These are phyloP conservation scores for Papio anubis DNA, from an alignment of 2,113 vertebrate genomes.

Conservation along the genomic window DNA sequence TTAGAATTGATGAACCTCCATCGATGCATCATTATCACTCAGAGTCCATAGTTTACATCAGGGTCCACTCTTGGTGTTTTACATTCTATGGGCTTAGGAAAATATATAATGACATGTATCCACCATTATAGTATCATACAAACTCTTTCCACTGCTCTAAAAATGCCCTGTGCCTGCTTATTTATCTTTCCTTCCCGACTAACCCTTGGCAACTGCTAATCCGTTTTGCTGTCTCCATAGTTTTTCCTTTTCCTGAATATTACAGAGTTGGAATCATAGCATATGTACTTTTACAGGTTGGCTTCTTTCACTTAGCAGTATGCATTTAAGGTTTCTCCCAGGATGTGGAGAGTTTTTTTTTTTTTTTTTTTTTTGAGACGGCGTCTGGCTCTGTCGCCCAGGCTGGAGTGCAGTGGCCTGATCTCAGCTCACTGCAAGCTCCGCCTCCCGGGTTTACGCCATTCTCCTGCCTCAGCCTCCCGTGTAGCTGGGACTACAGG, in stretches of 20 bases:
- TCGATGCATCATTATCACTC: too few species aligned
- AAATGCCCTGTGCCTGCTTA: not conserved
- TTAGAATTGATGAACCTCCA: not conserved
- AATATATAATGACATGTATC: not conserved
- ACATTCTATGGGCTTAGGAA: not conserved
- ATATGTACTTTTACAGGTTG: not conserved
- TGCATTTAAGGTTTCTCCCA: not conserved
- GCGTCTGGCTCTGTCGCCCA: too few species aligned
- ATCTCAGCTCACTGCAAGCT: too few species aligned
- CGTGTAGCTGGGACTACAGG: too few species aligned
- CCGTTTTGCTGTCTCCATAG: not conserved
- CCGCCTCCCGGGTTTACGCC: too few species aligned
- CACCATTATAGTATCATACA: rapidly evolving
- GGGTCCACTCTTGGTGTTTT: not conserved
- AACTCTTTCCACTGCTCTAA: not conserved
- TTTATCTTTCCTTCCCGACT: not conserved
- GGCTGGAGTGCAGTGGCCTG: too few species aligned
- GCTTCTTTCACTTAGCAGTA: not conserved
- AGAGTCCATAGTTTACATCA: not conserved
- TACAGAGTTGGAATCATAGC: not conserved
- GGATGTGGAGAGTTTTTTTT: not conserved
- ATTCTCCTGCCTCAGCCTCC: too few species aligned
- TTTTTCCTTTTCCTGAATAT: not conserved
- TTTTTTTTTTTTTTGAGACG: too few species aligned
- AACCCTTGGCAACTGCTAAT: not conserved